Percentiles rank a stretch among this genome's conserved stretches.
phyloP scores from a whole-genome alignment of 1,140 invertebrate genomes.

The Chlorops oryzae region DNA sequence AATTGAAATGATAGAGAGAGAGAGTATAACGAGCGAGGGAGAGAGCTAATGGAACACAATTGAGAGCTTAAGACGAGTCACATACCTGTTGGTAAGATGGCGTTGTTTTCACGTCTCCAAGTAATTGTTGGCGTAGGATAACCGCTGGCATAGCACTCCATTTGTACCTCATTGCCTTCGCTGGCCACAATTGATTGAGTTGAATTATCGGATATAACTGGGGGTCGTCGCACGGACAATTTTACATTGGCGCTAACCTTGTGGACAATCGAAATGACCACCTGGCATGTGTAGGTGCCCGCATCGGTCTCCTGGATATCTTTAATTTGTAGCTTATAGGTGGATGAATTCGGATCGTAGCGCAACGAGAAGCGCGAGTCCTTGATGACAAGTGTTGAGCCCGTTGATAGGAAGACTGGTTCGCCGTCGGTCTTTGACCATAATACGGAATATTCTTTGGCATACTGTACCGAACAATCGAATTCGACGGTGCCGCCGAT shows the following conservation, averaged over 20 bases:
- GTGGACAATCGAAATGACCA: conserved; percentile 70
- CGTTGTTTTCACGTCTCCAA: conserved; percentile 89
- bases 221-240: conserved; percentile 75
- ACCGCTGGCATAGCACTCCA: conserved; percentile 83
- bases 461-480: conserved; percentile 84
- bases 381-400: conserved; percentile 73
- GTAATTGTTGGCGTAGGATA: conserved; percentile 77
- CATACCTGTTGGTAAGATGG: conserved; percentile 80
- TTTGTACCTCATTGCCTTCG: conserved; percentile 69
- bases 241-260: conserved; percentile 77
- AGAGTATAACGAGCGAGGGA: too few relatives aligned
- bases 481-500: conserved; percentile 84
- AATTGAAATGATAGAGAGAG: too few relatives aligned
- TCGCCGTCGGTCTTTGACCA: conserved; percentile 66
- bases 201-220: conserved; percentile 88
- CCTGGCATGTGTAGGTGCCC: conserved; percentile 80
- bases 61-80: too few relatives aligned
- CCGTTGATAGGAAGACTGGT: conserved; percentile 60
- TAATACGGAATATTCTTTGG: conserved; percentile 74
- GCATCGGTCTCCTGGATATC: conserved; percentile 92
- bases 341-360: conserved; percentile 69
- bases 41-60: too few relatives aligned
- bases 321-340: conserved; percentile 82
- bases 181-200: conserved; percentile 78
- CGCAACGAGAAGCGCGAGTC: conserved; percentile 82